Percentiles rank a stretch among this genome's conserved stretches.
phyloP scores from a whole-genome alignment of 2,797 vertebrate species.

The Dicrostonyx torquatus region DNA sequence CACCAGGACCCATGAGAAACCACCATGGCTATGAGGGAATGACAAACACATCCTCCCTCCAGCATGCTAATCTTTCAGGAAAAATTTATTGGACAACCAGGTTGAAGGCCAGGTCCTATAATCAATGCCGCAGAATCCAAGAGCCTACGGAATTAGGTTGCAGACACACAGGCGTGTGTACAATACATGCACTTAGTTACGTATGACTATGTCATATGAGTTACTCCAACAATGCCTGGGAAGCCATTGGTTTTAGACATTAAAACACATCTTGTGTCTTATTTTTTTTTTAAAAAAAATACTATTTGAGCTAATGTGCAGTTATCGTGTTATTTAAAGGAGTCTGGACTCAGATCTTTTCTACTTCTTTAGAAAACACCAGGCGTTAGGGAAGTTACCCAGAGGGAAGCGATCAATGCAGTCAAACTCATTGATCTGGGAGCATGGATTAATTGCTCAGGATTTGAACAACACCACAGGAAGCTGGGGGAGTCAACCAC shows the following conservation, averaged over 20 bases:
- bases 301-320: neutral
- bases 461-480: neutral
- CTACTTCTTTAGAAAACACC: conserved; percentile 7
- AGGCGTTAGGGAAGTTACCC: neutral
- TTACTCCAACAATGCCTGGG: neutral
- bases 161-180: neutral
- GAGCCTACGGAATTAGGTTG: neutral
- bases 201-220: neutral
- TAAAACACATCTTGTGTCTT: neutral
- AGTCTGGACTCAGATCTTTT: conserved; percentile 31
- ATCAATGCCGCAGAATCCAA: neutral
- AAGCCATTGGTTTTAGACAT: neutral
- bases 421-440: neutral
- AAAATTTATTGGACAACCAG: neutral
- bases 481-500: neutral
- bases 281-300: neutral
- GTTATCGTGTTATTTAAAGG: conserved; percentile 35
- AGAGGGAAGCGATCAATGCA: neutral
- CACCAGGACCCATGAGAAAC: neutral
- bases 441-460: conserved; percentile 4
- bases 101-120: neutral
- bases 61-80: neutral
- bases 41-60: neutral
- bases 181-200: neutral
- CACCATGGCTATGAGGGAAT: neutral